Evolutionary conservation across 2,888 invertebrate species (phyloP), one percentile per base, ranked within the genome.

Genomic region (Rhamnusium bicolor): DNA sequence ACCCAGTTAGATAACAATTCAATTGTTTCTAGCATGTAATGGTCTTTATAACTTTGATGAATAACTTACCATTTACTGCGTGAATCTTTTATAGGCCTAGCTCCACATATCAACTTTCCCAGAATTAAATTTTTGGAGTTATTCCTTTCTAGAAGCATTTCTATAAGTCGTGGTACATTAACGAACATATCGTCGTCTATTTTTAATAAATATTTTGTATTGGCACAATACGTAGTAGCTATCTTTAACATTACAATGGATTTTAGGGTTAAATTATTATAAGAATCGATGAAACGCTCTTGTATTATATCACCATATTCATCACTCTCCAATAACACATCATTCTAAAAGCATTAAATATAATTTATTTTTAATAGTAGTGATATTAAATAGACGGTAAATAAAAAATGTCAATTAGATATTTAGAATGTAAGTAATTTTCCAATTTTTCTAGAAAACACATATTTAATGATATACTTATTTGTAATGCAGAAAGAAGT

Each of bases 161-260:
- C 71, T 1, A 82, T 21, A 14, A 82, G 65, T 19, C 67, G 73
- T 10, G 80, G 80, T 66, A 96, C 89, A 86, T 96, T 95, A 0
- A 96, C 91, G 84, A 94, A 96, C 89, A 95, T 95, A 82, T 96
- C 96, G 80, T 96, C 96, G 79, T 96, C 96, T 3, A 94, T 94
- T 89, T 96, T 96, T 86, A 96, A 90, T 19, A 96, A 90, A 88
- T 92, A 96, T 60, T 81, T 84, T 14, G 85, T 78, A 63, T 89
- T 88, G 61, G 76, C 78, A 83, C 96, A 96, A 81, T 92, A 91
- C 47, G 90, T 91, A 5, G 91, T 92, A 19, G 94, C 92, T 93
- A 95, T 94, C 85, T 96, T 96, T 71, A 96, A 86, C 90, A 96
- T 92, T 92, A 95, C 93, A 10, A 95, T 92, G 56, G 95, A 94